Conservation (phyloP, 2,888 invertebrate genomes). For the Microctonus hyperodae region DNA sequence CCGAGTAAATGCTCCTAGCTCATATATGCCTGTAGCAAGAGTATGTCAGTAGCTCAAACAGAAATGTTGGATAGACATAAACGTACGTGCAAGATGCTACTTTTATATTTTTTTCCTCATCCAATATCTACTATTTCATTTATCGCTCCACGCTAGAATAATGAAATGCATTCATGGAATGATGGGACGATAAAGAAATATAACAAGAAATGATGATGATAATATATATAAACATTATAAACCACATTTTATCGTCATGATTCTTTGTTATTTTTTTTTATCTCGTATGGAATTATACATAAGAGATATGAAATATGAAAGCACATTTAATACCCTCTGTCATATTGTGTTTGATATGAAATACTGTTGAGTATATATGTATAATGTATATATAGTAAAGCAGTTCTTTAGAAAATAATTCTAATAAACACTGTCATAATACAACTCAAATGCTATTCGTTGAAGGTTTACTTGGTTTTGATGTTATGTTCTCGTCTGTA, state of each 20-base stretch:
- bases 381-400: no score
- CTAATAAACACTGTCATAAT: background rate
- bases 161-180: conserved; percentile 20
- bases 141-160: conserved; percentile 2
- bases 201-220: background rate
- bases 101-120: background rate
- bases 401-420: background rate
- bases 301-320: background rate
- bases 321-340: no score
- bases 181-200: background rate
- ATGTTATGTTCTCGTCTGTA: background rate
- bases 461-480: background rate
- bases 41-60: conserved; percentile 19
- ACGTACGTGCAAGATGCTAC: conserved; percentile 10
- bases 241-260: background rate
- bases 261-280: background rate
- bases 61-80: background rate
- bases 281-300: background rate
- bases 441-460: background rate
- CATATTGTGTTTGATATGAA: background rate
- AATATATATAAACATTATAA: no score
- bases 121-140: conserved; percentile 10
- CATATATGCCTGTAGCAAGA: background rate
- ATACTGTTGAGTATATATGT: background rate
- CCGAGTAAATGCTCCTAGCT: conserved; percentile 2